phyloP scores from a whole-genome alignment of 2,888 invertebrate species.

The Aspidiotus destructor region DNA sequence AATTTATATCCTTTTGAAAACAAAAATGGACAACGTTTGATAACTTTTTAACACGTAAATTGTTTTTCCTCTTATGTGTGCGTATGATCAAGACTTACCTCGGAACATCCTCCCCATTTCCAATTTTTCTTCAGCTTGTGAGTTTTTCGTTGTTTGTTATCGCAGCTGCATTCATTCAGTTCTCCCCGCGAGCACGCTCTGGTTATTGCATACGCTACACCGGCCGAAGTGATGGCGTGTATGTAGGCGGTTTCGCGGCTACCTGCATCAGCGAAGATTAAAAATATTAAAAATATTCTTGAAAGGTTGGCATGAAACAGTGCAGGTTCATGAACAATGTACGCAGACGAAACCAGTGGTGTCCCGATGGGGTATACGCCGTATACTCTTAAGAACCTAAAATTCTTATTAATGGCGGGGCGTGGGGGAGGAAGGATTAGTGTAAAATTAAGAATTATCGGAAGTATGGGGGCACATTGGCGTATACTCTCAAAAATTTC shows the following conservation, averaged over 20 bases:
- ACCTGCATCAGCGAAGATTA: constrained; percentile 47
- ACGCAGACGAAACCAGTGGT: background rate
- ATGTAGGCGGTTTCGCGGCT: constrained; percentile 84
- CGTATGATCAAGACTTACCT: constrained; percentile 46
- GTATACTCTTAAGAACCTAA: too few relatives aligned
- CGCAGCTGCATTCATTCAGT: constrained; percentile 79
- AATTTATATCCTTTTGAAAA: constrained; percentile 60
- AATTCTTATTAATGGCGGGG: too few relatives aligned
- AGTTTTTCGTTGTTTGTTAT: constrained; percentile 58
- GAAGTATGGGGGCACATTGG: too few relatives aligned
- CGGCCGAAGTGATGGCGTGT: constrained; percentile 78
- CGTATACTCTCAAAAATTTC: too few relatives aligned
- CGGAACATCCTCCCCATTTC: constrained; percentile 93
- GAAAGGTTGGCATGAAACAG: background rate
- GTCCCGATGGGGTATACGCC: too few relatives aligned
- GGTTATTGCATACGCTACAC: constrained; percentile 79
- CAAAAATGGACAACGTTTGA: background rate
- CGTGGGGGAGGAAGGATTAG: too few relatives aligned
- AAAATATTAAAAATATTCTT: background rate
- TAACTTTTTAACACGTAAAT: too few relatives aligned
- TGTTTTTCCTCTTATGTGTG: too few relatives aligned
- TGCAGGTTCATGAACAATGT: background rate
- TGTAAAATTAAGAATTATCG: too few relatives aligned
- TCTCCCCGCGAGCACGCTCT: constrained; percentile 78
- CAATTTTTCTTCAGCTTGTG: constrained; percentile 60